Base-by-base conservation (phyloP, 2,888 invertebrate species). In the Heliconius sara region DNA sequence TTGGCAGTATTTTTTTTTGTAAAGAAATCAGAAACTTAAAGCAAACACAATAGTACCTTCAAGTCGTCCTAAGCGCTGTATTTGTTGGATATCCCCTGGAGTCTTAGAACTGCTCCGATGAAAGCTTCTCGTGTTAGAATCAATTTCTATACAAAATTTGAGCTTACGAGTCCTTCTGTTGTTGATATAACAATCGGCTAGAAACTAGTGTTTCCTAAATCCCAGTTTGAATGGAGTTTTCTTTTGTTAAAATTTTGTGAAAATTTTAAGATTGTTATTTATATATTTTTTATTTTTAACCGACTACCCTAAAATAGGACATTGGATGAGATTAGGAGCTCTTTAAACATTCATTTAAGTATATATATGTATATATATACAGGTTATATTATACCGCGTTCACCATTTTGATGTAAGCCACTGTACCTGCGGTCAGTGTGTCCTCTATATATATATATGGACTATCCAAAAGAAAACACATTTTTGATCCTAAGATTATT, bases 91-190 rank as follows among this genome's bases (percentile, higher is more conserved):
- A 2, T 25, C n/a, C 68, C 39, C 43, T 2, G 25, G 70, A 13
- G 70, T 25, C 16, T 25, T 39, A n/a, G 7, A 70, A 25, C 70
- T 16, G 43, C 43, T 30, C 2, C 70, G n/a, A 16, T 25, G 70
- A 43, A 70, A 70, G 70, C 70, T 47, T n/a, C 43, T 43, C 68
- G 68, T 70, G 66, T 67, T 43, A 25, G 25, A 70, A 70, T 70
- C 43, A 70, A 43, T 43, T 25, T 70, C 70, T 70, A 43, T 70
- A 43, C 22, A 70, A 70, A 47, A 70, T 70, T 25, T 43, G 43
- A 70, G 43, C 70, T 70, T 70, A 67, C 66, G 16, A 27, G 27
- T 25, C 0, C 30, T 25, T 25, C 13, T 43, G 5, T 10, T 34
- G 22, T 9, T 5, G 67, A 68, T 39, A 12, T 39, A 3, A 47